Evolutionary conservation across 2,113 vertebrate species (phyloP).

Genomic region (Equus przewalskii): DNA sequence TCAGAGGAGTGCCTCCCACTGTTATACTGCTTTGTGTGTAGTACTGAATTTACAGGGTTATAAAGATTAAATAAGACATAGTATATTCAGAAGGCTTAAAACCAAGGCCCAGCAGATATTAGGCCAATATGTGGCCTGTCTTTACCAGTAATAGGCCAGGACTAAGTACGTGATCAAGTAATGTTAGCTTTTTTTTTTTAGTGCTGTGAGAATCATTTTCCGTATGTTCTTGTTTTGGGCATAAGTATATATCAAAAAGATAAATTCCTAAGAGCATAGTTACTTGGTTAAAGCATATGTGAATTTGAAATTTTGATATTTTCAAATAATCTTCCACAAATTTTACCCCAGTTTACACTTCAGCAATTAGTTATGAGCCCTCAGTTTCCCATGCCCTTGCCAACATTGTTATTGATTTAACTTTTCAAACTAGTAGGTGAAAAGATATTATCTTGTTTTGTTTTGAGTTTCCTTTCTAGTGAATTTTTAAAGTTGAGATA

Average conservation of each 20-base stretch:
- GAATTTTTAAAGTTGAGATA: background rate
- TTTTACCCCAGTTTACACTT: background rate
- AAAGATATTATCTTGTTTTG: background rate
- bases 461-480: constrained; percentile 2
- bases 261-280: background rate
- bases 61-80: background rate
- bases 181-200: background rate
- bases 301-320: constrained; percentile 41
- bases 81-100: background rate
- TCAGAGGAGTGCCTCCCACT: background rate
- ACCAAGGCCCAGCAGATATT: no score
- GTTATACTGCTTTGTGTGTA: background rate
- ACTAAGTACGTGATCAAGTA: background rate
- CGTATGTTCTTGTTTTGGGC: background rate
- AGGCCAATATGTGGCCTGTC: background rate
- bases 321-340: background rate
- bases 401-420: background rate
- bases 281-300: constrained; percentile 22
- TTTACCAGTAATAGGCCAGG: background rate
- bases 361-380: background rate
- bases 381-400: background rate
- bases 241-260: background rate
- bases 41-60: no score
- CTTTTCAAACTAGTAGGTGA: background rate
- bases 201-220: background rate